phyloP scores from a whole-genome alignment of 2,888 invertebrate genomes.

The Drosophila paracracens region DNA sequence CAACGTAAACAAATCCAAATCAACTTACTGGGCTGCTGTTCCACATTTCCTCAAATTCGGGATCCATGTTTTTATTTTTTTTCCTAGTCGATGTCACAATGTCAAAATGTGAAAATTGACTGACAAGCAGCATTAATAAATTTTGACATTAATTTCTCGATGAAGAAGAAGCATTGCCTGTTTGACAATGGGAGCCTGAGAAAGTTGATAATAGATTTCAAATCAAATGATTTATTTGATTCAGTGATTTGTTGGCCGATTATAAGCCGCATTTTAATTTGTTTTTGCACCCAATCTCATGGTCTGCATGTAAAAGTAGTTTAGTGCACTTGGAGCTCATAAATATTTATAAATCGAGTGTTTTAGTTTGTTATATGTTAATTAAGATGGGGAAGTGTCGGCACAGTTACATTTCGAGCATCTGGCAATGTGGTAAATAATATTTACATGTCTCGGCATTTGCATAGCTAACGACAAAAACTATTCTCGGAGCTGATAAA shows the following conservation, averaged over 20 bases:
- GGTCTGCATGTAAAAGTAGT: slow-evolving; percentile 24
- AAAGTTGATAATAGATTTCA: not conserved
- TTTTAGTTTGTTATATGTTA: slow-evolving; percentile 76
- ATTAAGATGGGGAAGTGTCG: slow-evolving; percentile 61
- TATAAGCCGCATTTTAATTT: slow-evolving; percentile 1
- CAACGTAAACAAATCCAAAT: not conserved
- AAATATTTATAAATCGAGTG: slow-evolving; percentile 71
- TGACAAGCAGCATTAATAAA: not conserved
- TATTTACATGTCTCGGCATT: slow-evolving; percentile 74
- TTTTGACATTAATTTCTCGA: not conserved
- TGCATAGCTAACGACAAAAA: slow-evolving; percentile 79
- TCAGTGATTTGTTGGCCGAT: not conserved
- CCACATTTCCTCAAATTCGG: slow-evolving; percentile 46
- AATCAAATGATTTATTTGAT: not conserved
- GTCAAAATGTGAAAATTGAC: not conserved
- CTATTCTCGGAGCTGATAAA: slow-evolving; percentile 43
- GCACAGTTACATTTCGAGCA: slow-evolving; percentile 71
- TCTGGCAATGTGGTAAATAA: slow-evolving; percentile 77
- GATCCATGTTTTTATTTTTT: slow-evolving; percentile 23
- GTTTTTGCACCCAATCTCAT: not conserved
- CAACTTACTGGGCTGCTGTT: slow-evolving; percentile 21
- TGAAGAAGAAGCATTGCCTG: not conserved
- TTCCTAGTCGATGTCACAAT: not conserved
- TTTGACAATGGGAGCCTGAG: not conserved
- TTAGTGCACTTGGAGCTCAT: slow-evolving; percentile 46